Evolutionary conservation across 2,113 vertebrate species (phyloP), one percentile per base, ranked within the genome.

Genomic region (Otis tarda): DNA sequence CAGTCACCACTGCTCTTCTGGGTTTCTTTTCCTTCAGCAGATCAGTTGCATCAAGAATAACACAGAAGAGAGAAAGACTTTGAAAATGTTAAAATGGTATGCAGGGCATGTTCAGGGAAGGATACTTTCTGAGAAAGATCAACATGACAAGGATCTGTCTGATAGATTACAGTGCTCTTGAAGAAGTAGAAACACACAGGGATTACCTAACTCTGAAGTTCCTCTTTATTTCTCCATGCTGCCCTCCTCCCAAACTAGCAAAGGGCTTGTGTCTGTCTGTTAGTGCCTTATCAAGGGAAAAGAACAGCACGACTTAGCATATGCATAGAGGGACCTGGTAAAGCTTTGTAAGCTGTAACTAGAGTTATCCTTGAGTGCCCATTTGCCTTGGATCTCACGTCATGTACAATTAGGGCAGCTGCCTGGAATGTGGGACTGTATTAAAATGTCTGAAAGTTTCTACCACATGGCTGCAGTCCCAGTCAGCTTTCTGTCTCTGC

Each of bases 41-140:
- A 85, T 96, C n/a, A 24, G 78, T 90, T 95, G 61, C 73, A 93
- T 96, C 76, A 92, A 85, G 89, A 94, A 78, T 85, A 75, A 67
- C 78, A 50, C 45, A 59, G 71, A 92, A 67, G 73, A 85, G 14
- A 52, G 56, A 64, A 60, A 90, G 81, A 65, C 92, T 90, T 69
- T 49, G 85, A 95, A 89, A 88, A 82, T 59, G 63, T 76, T 93
- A 70, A 85, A 90, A 67, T 92, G 70, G 75, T 82, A 88, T 88
- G 80, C 60, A 57, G 89, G 63, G 53, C 67, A 55, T 95, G 97
- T 87, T 91, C 74, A 67, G 82, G 87, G 65, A 90, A 76, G 27
- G 87, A 70, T 41, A 7, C 89, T 93, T 94, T 88, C 88, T 87
- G 12, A 93, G 69, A 57, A 93, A 84, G 85, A 96, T 94, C 67